Base-by-base conservation (phyloP, 2,113 vertebrate genomes). In the Ochotona princeps region DNA sequence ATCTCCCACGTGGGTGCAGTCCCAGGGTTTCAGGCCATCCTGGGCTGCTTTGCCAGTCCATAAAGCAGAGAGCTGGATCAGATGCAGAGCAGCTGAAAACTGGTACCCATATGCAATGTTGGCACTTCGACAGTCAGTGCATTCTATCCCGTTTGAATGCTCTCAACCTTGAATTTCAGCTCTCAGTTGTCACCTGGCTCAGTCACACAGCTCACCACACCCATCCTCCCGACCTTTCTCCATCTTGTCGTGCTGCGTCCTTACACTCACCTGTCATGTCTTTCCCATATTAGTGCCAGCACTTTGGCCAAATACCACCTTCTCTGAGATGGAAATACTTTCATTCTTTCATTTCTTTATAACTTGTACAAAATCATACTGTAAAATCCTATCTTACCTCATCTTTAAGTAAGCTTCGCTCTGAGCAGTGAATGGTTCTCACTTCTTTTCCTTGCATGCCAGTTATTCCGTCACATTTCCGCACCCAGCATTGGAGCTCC, bases 371-470 rank as follows among this genome's bases (percentile, higher is more conserved):
- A 80, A 90, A 80, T 69, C 83, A 72, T 44, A 38, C 12, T 1
- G 26, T 9, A 61, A 78, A 84, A 13, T 72, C 90, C 90, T 86
- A 38, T 51, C 89, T 91, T 88, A 84, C 54, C 44, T 83, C 89
- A 86, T 66, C 66, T 75, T 83, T 57, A 83, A 81, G 89, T 93
- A 61, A 49, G 61, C 47, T 95, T 84, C 91, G 21, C 84, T 75
- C 20, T n/a, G 57, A 78, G 72, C 80, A 38, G 85, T 67, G 44
- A 83, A n/a, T n/a, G n/a, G 78, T 54, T 57, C 57, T 75, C 81
- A 51, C 47, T 79, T 80, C 49, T 83, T 90, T 72, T 54, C 80
- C 60, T 38, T 47, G 35, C 79, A 17, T 73, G 14, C 90, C 60
- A 38, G 84, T 18, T 1, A 7, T 57, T 61, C 75, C 51, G 82